Percentiles rank a stretch among this genome's conserved stretches.
Evolutionary conservation across 2,113 vertebrate genomes (phyloP).

Genomic region (Chrysochloris asiatica): DNA sequence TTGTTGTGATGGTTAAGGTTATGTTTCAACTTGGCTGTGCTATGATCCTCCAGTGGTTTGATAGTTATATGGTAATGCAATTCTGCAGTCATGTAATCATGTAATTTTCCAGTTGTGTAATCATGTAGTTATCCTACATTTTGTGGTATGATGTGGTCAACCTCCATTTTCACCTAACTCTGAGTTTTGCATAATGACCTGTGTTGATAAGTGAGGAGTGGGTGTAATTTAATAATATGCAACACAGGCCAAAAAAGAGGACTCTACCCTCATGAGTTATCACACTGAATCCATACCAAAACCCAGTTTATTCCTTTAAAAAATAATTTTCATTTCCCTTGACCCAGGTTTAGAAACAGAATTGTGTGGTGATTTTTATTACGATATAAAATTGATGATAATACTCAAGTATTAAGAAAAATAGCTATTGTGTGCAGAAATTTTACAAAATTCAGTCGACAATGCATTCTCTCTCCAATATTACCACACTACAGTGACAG

Average conservation of each 20-base stretch:
- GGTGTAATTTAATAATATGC: neutral
- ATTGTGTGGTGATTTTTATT: neutral
- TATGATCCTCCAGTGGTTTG: no score
- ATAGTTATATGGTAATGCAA: no score
- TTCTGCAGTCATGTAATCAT: no score
- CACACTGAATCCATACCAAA: neutral
- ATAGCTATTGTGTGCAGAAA: neutral
- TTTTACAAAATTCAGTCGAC: neutral
- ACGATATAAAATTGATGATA: neutral
- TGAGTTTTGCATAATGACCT: no score
- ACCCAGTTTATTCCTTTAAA: neutral
- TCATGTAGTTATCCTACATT: no score
- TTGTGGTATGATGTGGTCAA: no score
- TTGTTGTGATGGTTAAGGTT: no score
- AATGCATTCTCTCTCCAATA: neutral
- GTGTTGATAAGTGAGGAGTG: no score
- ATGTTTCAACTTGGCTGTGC: no score
- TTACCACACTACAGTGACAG: neutral
- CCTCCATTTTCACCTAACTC: no score
- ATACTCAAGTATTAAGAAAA: constrained; percentile 5
- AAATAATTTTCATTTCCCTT: neutral
- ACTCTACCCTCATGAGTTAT: neutral
- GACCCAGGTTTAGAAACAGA: neutral
- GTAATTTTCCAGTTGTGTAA: no score
- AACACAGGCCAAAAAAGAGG: neutral